A percentile compares a stretch with the other conserved stretches of the same genome.
Evolutionary conservation across 2,113 vertebrate genomes (phyloP).

Genomic region (Origma solitaria): DNA sequence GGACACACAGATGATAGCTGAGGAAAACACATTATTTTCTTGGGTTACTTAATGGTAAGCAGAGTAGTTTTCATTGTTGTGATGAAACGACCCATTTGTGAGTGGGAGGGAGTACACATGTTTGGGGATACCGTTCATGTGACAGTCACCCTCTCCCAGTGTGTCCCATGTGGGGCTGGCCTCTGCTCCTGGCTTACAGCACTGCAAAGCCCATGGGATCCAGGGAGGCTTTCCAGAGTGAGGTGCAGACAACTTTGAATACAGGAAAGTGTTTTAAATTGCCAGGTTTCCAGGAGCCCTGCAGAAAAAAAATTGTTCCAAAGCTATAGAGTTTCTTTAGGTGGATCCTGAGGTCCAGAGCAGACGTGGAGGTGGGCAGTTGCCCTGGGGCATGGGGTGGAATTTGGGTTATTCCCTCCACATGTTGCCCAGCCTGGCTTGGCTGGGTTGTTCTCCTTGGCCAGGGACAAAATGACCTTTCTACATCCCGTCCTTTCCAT

Average conservation of each 20-base stretch:
- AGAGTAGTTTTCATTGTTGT: fast-evolving
- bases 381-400: neutral
- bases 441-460: neutral
- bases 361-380: neutral
- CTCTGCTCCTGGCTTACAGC: neutral
- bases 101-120: neutral
- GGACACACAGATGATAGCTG: neutral
- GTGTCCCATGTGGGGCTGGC: neutral
- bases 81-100: neutral
- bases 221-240: neutral
- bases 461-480: neutral
- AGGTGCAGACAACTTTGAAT: neutral
- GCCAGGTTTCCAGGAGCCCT: neutral
- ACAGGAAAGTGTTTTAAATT: neutral
- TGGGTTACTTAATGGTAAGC: neutral
- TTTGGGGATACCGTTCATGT: neutral
- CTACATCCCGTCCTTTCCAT: neutral
- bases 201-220: neutral
- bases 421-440: neutral
- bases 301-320: neutral
- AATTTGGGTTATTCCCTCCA: neutral
- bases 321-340: neutral
- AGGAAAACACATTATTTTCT: neutral
- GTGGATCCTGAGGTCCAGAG: neutral
- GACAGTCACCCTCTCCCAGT: neutral